These are phyloP conservation scores for Triplophysa tibetana DNA, from an alignment of 2,113 vertebrate genomes.

Conservation along the genomic window DNA sequence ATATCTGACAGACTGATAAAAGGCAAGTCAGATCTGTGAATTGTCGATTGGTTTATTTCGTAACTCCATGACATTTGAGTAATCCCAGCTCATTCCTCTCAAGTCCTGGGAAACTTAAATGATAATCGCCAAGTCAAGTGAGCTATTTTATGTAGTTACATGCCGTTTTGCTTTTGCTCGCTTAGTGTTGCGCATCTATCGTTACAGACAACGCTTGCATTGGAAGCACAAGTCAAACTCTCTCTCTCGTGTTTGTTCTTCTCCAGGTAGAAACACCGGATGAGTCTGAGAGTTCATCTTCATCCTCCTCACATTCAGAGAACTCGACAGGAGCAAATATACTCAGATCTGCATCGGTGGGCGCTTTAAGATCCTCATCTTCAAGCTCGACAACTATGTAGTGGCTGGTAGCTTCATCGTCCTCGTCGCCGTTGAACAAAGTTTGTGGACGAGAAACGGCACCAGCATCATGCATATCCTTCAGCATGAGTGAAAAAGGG, in stretches of 20 bases:
- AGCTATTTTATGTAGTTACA: no score
- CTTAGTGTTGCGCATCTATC: no score
- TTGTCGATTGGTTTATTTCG: no score
- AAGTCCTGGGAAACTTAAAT: no score
- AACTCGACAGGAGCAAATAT: conserved; percentile 27
- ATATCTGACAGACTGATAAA: no score
- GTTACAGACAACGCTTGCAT: background rate
- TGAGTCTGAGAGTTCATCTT: background rate
- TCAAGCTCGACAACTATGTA: conserved; percentile 15
- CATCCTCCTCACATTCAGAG: conserved; percentile 4
- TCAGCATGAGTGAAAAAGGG: background rate
- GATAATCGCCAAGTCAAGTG: no score
- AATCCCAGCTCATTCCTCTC: no score
- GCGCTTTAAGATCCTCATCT: conserved; percentile 10
- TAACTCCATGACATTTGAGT: no score
- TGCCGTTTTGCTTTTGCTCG: no score
- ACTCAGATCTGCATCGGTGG: conserved; percentile 1
- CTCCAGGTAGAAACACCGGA: background rate
- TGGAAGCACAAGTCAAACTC: background rate
- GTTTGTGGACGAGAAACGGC: background rate
- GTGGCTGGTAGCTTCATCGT: background rate
- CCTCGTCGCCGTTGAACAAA: background rate
- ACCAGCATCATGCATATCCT: background rate
- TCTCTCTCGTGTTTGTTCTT: background rate
- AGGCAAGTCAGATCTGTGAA: no score